Percentiles rank a stretch among this genome's conserved stretches.
Conservation (phyloP, 2,888 invertebrate species). For the Drosophila flavopinicola region DNA sequence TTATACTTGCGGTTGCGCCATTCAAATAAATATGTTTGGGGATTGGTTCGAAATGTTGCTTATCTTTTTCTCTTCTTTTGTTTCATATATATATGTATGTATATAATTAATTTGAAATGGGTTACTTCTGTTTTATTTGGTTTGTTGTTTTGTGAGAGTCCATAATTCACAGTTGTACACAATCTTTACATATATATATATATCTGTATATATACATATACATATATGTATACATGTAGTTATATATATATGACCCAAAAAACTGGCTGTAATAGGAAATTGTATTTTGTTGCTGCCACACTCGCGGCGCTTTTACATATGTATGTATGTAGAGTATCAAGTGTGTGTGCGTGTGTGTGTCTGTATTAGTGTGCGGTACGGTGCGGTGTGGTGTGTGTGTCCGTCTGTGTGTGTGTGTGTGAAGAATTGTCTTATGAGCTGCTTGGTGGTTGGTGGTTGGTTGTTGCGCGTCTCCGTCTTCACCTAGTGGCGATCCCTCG, state of each 20-base stretch:
- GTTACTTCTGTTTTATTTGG: constrained; percentile 1
- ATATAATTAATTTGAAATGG: background rate
- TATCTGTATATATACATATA: background rate
- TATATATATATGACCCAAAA: constrained; percentile 9
- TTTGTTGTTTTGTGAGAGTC: constrained; percentile 8
- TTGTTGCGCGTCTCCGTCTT: background rate
- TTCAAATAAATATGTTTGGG: constrained; percentile 3
- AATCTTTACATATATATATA: background rate
- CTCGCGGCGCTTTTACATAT: constrained; percentile 6
- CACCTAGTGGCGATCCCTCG: constrained; percentile 86
- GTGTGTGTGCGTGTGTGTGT: constrained; percentile 7
- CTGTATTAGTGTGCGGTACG: constrained; percentile 8
- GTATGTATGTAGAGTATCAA: too few relatives aligned
- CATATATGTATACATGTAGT: background rate
- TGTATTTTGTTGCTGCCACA: background rate
- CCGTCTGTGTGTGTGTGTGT: background rate
- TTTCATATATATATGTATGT: background rate
- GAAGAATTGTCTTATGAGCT: constrained; percentile 8
- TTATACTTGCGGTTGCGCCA: constrained; percentile 6
- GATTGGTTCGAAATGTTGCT: constrained; percentile 5
- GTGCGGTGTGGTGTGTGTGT: constrained; percentile 7
- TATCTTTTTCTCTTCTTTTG: background rate
- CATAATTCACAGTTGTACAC: constrained; percentile 23
- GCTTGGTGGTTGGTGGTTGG: constrained; percentile 10
- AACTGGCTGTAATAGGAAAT: constrained; percentile 33